These are phyloP conservation scores for Odontesthes bonariensis DNA, from an alignment of 2,113 vertebrate genomes.

Conservation along the genomic window DNA sequence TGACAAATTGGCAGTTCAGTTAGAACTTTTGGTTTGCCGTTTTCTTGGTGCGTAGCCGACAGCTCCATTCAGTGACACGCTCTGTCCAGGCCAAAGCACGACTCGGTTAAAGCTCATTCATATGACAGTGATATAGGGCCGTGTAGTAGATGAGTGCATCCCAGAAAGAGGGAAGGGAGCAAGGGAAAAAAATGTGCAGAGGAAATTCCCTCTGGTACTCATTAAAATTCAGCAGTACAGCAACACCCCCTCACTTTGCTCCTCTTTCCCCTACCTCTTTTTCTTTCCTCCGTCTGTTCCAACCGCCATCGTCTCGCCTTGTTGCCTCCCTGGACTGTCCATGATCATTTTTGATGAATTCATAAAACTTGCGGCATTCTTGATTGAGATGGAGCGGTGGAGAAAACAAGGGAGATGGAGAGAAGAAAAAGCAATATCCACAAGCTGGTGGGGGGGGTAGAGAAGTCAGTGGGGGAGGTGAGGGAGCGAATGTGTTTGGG, in stretches of 20 bases:
- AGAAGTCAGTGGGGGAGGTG: slow-evolving; percentile 30
- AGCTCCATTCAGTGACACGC: slow-evolving; percentile 59
- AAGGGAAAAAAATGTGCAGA: slow-evolving; percentile 43
- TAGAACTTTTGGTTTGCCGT: slow-evolving; percentile 68
- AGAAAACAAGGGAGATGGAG: slow-evolving; percentile 62
- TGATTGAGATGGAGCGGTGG: slow-evolving; percentile 79
- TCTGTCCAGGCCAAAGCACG: slow-evolving; percentile 50
- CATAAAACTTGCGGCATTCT: slow-evolving; percentile 78
- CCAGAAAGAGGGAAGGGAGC: slow-evolving; percentile 35
- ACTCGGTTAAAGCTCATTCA: slow-evolving; percentile 76
- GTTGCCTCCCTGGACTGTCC: slow-evolving; percentile 74
- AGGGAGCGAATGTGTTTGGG: slow-evolving; percentile 37
- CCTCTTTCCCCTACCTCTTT: slow-evolving; percentile 38
- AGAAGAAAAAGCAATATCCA: slow-evolving; percentile 68
- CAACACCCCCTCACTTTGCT: slow-evolving; percentile 57
- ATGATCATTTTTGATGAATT: slow-evolving; percentile 86
- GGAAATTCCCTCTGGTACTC: slow-evolving; percentile 85
- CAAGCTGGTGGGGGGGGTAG: slow-evolving; percentile 15
- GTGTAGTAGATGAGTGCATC: slow-evolving; percentile 57
- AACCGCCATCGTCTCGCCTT: slow-evolving; percentile 67
- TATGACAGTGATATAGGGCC: slow-evolving; percentile 78
- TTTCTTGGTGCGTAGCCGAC: slow-evolving; percentile 32
- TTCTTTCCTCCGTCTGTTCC: slow-evolving; percentile 61
- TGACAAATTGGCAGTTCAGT: slow-evolving; percentile 86
- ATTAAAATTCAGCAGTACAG: slow-evolving; percentile 82